phyloP scores from a whole-genome alignment of 2,888 invertebrate species.

The Nemotelus nigrinus region DNA sequence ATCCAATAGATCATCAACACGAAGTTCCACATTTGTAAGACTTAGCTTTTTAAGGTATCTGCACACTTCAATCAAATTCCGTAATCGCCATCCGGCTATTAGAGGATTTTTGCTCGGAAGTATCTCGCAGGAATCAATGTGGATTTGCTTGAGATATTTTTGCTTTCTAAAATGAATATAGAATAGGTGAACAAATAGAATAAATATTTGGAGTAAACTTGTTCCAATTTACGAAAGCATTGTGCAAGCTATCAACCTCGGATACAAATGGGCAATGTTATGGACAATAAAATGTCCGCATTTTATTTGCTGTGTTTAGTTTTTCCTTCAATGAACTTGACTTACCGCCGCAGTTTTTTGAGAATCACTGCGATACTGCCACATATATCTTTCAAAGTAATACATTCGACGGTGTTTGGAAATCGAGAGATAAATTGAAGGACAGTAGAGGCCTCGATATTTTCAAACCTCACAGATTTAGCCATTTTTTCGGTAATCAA shows the following conservation, averaged over 20 bases:
- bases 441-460: background rate
- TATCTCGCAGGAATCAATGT: constrained; percentile 28
- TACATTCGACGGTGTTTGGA: constrained; percentile 15
- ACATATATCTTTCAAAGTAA: constrained; percentile 5
- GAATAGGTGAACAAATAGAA: background rate
- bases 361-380: constrained; percentile 30
- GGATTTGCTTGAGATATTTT: constrained; percentile 25
- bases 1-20: constrained; percentile 12
- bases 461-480: constrained; percentile 11
- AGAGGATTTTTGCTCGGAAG: constrained; percentile 7
- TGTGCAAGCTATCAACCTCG: no score
- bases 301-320: no score
- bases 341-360: constrained; percentile 30
- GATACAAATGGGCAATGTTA: no score
- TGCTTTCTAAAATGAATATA: constrained; percentile 18
- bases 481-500: constrained; percentile 1
- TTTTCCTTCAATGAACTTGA: background rate
- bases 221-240: background rate
- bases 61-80: constrained; percentile 30
- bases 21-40: constrained; percentile 12
- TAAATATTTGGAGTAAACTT: background rate
- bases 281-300: no score
- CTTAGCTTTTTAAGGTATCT: constrained; percentile 22
- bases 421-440: constrained; percentile 35
- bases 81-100: constrained; percentile 22